Evolutionary conservation across 2,113 vertebrate species (phyloP), one percentile per base, ranked within the genome.

Genomic region (Octodon degus): DNA sequence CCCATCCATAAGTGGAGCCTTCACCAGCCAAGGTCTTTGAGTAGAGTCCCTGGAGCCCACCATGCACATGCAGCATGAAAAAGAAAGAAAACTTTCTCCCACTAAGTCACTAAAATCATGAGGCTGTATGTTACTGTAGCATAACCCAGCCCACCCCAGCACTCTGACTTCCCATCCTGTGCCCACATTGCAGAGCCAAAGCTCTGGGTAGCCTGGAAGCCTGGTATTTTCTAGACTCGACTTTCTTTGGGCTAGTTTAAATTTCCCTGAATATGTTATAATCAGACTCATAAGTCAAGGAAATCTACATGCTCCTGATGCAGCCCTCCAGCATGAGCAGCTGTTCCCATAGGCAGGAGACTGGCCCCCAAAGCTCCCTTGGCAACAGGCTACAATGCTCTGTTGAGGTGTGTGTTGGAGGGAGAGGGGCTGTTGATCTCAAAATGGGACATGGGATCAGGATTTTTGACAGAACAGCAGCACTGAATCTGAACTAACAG

Each of bases 401-500:
- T 30, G 2, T 12, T 14, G 6, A 0, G 1, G 2, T 7, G 16
- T 16, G 34, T 76, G 40, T 63, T 63, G 13, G 14, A 30, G 22
- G 8, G 50, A 3, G 17, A 40, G 25, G 6, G 10, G 22, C 24
- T 9, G 7, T 7, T 20, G 19, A 37, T 62, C 32, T 62, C 53
- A 43, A 81, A 22, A 37, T 34, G 47, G 85, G 25, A 82, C 37
- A 32, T 62, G 20, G 70, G 32, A 74, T 74, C 5, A 19, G 47
- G 67, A 53, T 14, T 63, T 55, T 8, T 4, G 50, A 27, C 55
- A 67, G 30, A 43, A 40, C 8, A 30, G 55, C 5, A 72, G 37
- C 58, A 20, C 19, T 1, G 22, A 32, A 37, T 91, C 22, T 58
- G 9, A 94, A 77, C 60, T 11, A 81, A 72, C 0, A 2, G 55